phyloP scores from a whole-genome alignment of 1,140 invertebrate species.

The Ditylenchus dipsaci region DNA sequence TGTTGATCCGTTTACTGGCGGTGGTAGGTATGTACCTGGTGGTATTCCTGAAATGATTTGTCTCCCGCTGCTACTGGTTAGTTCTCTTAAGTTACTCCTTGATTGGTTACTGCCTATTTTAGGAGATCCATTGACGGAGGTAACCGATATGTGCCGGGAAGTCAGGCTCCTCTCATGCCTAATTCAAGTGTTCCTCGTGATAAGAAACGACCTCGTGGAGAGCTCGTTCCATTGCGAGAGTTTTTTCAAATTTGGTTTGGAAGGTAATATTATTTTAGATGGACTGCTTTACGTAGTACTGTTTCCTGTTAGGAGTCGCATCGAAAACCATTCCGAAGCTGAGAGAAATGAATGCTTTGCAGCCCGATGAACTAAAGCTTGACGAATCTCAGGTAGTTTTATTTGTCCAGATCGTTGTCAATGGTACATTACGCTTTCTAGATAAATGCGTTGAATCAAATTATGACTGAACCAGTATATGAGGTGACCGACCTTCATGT shows the following conservation, averaged over 20 bases:
- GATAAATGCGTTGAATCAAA: slow-evolving; percentile 16
- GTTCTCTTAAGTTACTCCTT: neutral
- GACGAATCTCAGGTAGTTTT: slow-evolving; percentile 29
- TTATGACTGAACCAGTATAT: slow-evolving; percentile 10
- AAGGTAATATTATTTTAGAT: too few relatives aligned
- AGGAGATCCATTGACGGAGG: slow-evolving; percentile 62
- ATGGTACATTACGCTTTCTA: slow-evolving; percentile 13
- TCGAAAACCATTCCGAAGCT: slow-evolving; percentile 45
- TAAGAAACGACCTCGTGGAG: slow-evolving; percentile 38
- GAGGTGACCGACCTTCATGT: slow-evolving; percentile 26
- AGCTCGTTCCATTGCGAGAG: slow-evolving; percentile 36
- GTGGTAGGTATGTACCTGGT: slow-evolving; percentile 61
- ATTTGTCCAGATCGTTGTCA: neutral
- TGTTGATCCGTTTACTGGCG: slow-evolving; percentile 62
- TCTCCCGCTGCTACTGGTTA: neutral
- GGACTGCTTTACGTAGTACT: too few relatives aligned
- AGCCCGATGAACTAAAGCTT: slow-evolving; percentile 23
- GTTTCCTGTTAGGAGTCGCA: slow-evolving; percentile 1
- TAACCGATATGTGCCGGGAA: slow-evolving; percentile 61
- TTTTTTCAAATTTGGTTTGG: slow-evolving; percentile 40
- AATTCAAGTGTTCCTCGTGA: slow-evolving; percentile 14
- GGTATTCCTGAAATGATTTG: slow-evolving; percentile 46
- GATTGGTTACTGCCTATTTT: slow-evolving; percentile 8
- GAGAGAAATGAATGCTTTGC: slow-evolving; percentile 37
- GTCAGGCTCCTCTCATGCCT: slow-evolving; percentile 52